Base-by-base conservation (phyloP, 2,888 invertebrate genomes). In the Atethmia centrago region DNA sequence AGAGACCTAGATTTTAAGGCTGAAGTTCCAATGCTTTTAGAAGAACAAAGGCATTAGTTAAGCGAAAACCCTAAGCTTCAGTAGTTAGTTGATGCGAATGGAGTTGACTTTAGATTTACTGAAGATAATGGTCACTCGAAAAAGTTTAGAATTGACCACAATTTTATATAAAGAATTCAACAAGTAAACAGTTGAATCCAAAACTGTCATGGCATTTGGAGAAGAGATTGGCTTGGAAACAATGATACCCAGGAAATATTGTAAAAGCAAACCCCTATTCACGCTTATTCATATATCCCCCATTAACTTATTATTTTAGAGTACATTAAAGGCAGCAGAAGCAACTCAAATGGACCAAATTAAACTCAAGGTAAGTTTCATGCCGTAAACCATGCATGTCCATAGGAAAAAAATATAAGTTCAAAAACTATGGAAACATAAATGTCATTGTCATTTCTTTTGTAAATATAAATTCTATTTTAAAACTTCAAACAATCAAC, bases 301-400 rank as follows among this genome's bases (percentile, higher is more conserved):
- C 78, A 89, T 88, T 91, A 92, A 93, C 91, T 94, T 92, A 71
- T 93, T 86, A 91, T 95, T 96, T 91, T 95, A 96, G 96, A 93
- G 92, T 77, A 92, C 90, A 86, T 89, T 95, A 86, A 94, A 95
- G 87, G 92, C 94, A 88, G 92, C 93, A 70, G 93, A 95, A 90
- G 87, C 87, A 74, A 89, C 87, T 72, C 90, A 94, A 90, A 72
- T 96, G 80, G 94, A 91, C 61, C 89, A 95, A 90, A 88, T 96
- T 65, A 96, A 96, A 90, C 89, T 96, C 3, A 96, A 96, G 95
- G 96, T 96, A 94, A 95, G 95, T 90, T 87, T 47, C 21, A 75
- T 69, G 42, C 75, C 56, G 2, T 62, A 75, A 55, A 82, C 58
- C 25, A 64, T 79, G 81, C 82, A 82, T 88, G 92, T 88, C 88